Base-by-base conservation (phyloP, 2,888 invertebrate species). In the Drosophila setosimentum region DNA sequence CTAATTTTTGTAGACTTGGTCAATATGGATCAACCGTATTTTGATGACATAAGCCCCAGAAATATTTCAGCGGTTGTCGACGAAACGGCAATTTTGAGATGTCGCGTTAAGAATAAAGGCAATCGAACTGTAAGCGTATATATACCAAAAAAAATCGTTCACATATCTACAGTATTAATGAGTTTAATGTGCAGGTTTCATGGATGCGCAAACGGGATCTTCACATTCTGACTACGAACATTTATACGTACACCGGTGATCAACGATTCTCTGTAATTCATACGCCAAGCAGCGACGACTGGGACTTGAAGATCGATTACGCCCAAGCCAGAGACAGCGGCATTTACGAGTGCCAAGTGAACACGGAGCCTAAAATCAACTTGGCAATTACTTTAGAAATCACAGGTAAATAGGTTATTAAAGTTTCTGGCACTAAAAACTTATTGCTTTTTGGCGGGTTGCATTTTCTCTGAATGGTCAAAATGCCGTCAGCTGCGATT, bases 341-440 rank as follows among this genome's bases (percentile, higher is more conserved):
- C 10, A 96, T 97, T 72, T 97, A 97, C 94, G 97, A 97, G 93
- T 97, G 97, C 90, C 97, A 97, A 94, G 96, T 97, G 83, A 97
- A 97, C 93, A 97, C 97, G 0, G 97, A 97, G 92, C 97, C 97
- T 27, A 97, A 97, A 93, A 96, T 97, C 93, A 97, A 97, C 93
- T 95, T 97, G 94, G 97, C 97, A 51, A 95, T 97, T 89, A 93
- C 95, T 91, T 94, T 97, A 68, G 95, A 95, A 89, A 85, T 97
- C 62, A 96, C 97, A 95, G 97, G 97, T 97, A 35, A 3, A 27
- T 35, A 16, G 21, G 16, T 7, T 7, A 16, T 24, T 24, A 24
- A 24, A 2, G 8, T 16, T 16, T 21, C 16, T 21, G 42, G 21
- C 18, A 35, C 18, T 18, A 40, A 40, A 40, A 40, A n/a, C n/a